Evolutionary conservation across 2,888 invertebrate species (phyloP), one percentile per base, ranked within the genome.

Genomic region (Toxonevra muliebris): DNA sequence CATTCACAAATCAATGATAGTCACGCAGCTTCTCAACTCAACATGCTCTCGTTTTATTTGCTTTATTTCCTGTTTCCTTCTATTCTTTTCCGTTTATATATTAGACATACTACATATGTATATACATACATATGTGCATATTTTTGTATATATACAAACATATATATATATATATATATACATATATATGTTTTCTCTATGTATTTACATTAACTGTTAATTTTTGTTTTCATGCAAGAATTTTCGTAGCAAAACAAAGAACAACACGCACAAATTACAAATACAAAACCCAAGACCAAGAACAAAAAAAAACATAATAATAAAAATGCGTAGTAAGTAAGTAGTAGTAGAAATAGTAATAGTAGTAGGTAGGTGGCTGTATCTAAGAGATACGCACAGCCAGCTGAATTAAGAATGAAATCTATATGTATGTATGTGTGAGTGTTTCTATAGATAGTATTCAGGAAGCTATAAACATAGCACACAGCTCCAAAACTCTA

Each of bases 161-260:
- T 11, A 48, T 11, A 48, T 12, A 48, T 12, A 48, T 12, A 48
- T 9, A 48, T 9, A n/a, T 8, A n/a, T n/a, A 8, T 8, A 12
- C 45, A 9, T 54, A 2, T 45, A 41, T 53, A 30, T 30, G 5
- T 48, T 48, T 11, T 65, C 20, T 65, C 3, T 52, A 52, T 65
- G n/a, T 15, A 2, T 59, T 17, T 45, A 15, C 17, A 52, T 41
- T 50, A 43, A 30, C 55, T 45, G 63, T 57, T 64, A 57, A 57
- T 64, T 55, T 62, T 19, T 66, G 48, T 48, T 48, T 48, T 48
- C 52, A 17, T 62, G 50, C 54, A 48, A 65, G 65, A 65, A 65
- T 65, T 65, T 65, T 41, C 48, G 30, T n/a, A 65, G 58, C 78
- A 79, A 75, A 75, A 65, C 59, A 65, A 65, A 65, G 48, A 13